Evolutionary conservation across 2,113 vertebrate species (phyloP), one percentile per base, ranked within the genome.

Genomic region (Eudyptes chrysolophus): DNA sequence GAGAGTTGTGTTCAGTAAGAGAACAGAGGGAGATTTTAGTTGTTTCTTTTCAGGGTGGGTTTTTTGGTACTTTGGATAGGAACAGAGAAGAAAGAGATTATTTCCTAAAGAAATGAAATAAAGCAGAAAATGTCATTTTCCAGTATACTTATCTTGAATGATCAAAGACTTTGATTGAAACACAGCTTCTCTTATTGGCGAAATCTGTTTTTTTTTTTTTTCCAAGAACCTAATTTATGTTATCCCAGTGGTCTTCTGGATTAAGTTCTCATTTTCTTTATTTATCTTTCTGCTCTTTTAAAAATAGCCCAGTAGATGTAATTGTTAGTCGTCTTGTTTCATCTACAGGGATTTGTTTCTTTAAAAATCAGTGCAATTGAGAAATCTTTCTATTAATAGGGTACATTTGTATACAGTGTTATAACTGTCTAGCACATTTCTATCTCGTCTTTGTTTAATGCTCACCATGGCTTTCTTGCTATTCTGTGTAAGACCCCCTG

Each of bases 321-420:
- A 72, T 70, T 51, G 0, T 92, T 94, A 82, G 40, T 91, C 40
- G 66, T 1, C 32, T 76, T n/a, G 26, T 77, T 94, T 84, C 16
- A 65, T 89, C 72, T 82, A 30, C 36, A 40, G 57, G 27, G 58
- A 70, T 65, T 85, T 93, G 34, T 79, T 93, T 83, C 54, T 70
- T 87, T 74, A 89, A 79, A 95, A 94, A 74, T 49, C 8, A 78
- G 40, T 82, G 86, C 57, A 87, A 34, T 27, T 85, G 66, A 90
- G 89, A 93, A 87, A 48, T 83, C 46, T 65, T 57, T 57, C 54
- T 97, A 48, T 91, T 96, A 93, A 97, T 85, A 93, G 84, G 17
- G 25, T 72, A 16, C 81, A 70, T 93, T 92, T 92, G 49, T 86
- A 90, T 87, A 74, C 74, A 95, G 89, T 87, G 96, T 77, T 96